Percentiles rank a stretch among this genome's conserved stretches.
Evolutionary conservation across 2,888 invertebrate species (phyloP).

Genomic region (Erannis defoliaria): DNA sequence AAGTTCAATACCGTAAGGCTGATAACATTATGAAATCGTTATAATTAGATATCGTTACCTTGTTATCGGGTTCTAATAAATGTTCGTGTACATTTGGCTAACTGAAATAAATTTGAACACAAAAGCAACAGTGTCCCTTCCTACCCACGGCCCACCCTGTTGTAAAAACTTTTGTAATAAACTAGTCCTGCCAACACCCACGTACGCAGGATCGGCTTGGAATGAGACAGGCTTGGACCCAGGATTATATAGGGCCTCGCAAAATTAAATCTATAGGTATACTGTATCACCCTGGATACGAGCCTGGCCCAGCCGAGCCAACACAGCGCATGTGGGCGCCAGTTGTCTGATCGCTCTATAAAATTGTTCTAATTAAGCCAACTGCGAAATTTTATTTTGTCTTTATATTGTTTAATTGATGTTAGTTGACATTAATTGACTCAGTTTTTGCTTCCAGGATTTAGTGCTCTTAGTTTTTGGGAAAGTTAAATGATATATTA

Average conservation of each 20-base stretch:
- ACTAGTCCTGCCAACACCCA: conserved; percentile 49
- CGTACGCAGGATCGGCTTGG: conserved; percentile 36
- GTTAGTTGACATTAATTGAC: conserved; percentile 56
- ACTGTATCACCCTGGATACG: conserved; percentile 2
- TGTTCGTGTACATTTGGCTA: background rate
- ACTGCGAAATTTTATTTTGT: conserved; percentile 48
- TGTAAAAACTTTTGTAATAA: conserved; percentile 55
- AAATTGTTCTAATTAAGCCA: conserved; percentile 46
- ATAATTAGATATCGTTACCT: background rate
- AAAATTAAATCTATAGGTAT: background rate
- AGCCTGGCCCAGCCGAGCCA: conserved; percentile 11
- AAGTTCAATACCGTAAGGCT: conserved; percentile 5
- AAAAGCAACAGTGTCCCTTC: conserved; percentile 28
- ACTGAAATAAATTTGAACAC: conserved; percentile 10
- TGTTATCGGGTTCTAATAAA: conserved; percentile 6
- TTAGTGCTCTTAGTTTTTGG: too few relatives aligned
- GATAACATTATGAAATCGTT: background rate
- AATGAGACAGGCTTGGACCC: conserved; percentile 8
- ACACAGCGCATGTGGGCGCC: conserved; percentile 51
- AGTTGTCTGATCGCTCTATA: conserved; percentile 37
- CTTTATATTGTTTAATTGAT: conserved; percentile 56
- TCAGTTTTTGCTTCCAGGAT: too few relatives aligned
- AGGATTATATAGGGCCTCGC: background rate
- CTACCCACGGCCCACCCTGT: conserved; percentile 41
- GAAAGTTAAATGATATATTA: conserved; percentile 29